These are phyloP conservation scores for Erannis defoliaria DNA, from an alignment of 2,888 invertebrate species.

Conservation along the genomic window DNA sequence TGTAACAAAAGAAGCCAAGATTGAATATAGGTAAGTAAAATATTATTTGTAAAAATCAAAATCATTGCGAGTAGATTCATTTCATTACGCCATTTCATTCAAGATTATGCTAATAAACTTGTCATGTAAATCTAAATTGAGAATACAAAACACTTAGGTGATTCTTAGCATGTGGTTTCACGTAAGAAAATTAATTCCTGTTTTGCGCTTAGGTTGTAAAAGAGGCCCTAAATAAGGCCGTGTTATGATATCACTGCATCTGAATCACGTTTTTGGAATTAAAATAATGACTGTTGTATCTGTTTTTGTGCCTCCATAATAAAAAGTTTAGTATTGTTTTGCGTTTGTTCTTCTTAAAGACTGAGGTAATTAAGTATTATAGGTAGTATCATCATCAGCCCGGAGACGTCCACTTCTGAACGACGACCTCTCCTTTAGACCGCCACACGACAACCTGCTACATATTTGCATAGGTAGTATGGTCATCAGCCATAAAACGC, in stretches of 20 bases:
- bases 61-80: neutral
- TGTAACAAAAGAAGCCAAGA: neutral
- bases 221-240: slow-evolving; percentile 10
- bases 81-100: neutral
- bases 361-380: neutral
- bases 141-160: neutral
- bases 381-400: too few species aligned
- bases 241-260: slow-evolving; percentile 16
- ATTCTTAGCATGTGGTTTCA: neutral
- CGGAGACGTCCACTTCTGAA: too few species aligned
- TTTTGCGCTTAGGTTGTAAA: neutral
- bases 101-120: neutral
- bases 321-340: neutral
- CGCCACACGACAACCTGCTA: too few species aligned
- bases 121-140: neutral
- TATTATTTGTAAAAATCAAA: neutral
- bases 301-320: neutral
- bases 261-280: slow-evolving; percentile 24
- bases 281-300: slow-evolving; percentile 1
- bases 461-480: too few species aligned
- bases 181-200: neutral
- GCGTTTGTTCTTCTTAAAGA: neutral
- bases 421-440: too few species aligned
- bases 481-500: too few species aligned
- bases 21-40: neutral